Percentiles rank a stretch among this genome's conserved stretches.
phyloP scores from a whole-genome alignment of 2,797 vertebrate species.

The Rhincodon typus region DNA sequence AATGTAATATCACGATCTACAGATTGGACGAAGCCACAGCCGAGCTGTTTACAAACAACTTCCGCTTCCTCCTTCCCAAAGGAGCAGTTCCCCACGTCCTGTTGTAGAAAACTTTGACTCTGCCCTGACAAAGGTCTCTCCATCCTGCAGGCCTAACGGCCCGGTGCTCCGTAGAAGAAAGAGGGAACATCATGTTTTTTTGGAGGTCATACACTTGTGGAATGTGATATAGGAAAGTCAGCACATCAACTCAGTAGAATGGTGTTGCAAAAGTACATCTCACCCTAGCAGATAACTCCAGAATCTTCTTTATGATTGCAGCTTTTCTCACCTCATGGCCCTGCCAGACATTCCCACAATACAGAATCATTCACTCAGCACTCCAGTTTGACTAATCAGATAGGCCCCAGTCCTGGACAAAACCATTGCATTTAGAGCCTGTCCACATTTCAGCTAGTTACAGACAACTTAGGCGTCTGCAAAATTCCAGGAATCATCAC shows the following conservation, averaged over 20 bases:
- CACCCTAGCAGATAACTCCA: conserved; percentile 57
- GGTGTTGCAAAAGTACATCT: conserved; percentile 25
- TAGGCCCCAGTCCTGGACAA: conserved; percentile 45
- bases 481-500: conserved; percentile 53
- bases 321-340: conserved; percentile 44
- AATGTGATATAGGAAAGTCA: too few relatives aligned
- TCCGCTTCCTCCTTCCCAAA: neutral
- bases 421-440: conserved; percentile 39
- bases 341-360: conserved; percentile 49
- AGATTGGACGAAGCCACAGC: neutral
- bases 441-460: conserved; percentile 40
- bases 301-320: conserved; percentile 41
- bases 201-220: too few relatives aligned
- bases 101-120: neutral
- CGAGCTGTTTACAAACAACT: neutral
- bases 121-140: neutral
- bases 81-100: neutral
- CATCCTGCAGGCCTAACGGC: too few relatives aligned
- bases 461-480: too few relatives aligned
- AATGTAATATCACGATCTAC: neutral
- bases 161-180: neutral
- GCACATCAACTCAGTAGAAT: too few relatives aligned
- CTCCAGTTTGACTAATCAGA: conserved; percentile 47
- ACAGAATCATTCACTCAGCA: conserved; percentile 43
- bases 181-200: neutral